These are phyloP conservation scores for Digitonthophagus gazella DNA, from an alignment of 2,888 invertebrate genomes.

Conservation along the genomic window DNA sequence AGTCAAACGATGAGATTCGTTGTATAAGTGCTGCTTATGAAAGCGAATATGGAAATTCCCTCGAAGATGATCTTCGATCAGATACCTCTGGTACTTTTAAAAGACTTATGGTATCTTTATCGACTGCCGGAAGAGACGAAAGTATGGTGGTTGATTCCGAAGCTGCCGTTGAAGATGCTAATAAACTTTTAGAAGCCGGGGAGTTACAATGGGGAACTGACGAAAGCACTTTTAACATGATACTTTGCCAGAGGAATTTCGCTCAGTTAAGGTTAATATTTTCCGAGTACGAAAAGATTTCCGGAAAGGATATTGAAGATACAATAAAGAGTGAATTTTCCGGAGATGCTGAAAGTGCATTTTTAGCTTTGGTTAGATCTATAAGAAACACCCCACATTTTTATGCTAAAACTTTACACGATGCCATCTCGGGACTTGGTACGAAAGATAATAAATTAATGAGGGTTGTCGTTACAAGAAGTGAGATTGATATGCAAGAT, in stretches of 20 bases:
- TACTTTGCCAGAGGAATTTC: constrained; percentile 75
- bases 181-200: constrained; percentile 73
- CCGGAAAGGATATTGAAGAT: constrained; percentile 73
- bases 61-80: constrained; percentile 77
- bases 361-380: constrained; percentile 74
- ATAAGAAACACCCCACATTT: constrained; percentile 72
- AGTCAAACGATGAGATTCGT: constrained; percentile 79
- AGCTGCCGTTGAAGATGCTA: constrained; percentile 77
- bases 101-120: constrained; percentile 83
- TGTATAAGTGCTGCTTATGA: constrained; percentile 76
- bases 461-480: constrained; percentile 75
- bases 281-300: constrained; percentile 68
- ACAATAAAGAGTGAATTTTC: constrained; percentile 79
- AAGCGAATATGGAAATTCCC: constrained; percentile 68
- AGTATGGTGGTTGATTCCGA: constrained; percentile 68
- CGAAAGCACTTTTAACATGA: constrained; percentile 78
- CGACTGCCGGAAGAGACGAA: constrained; percentile 79
- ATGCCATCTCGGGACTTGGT: constrained; percentile 83
- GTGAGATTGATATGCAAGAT: constrained; percentile 78
- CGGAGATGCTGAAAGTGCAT: constrained; percentile 73
- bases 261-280: constrained; percentile 58
- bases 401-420: constrained; percentile 80
- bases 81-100: constrained; percentile 93
- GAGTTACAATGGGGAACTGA: constrained; percentile 71
- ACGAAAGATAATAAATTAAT: constrained; percentile 83